phyloP scores from a whole-genome alignment of 1,140 invertebrate species.

The Meteorus sp. region DNA sequence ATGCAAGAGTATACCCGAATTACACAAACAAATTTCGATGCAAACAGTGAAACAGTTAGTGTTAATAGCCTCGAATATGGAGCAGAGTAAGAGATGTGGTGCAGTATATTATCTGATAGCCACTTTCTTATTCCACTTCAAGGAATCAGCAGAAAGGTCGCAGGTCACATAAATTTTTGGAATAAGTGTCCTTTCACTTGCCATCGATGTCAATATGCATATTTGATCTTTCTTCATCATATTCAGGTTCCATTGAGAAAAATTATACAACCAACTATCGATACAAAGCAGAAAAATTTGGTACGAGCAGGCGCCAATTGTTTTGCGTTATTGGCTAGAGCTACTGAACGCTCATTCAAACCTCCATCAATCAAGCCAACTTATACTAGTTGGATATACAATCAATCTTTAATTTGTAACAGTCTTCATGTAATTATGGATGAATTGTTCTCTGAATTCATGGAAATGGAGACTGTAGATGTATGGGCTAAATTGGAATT shows the following conservation, averaged over 20 bases:
- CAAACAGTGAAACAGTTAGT: conserved; percentile 48
- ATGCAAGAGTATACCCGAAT: conserved; percentile 41
- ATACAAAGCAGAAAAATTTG: conserved; percentile 38
- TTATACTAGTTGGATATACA: conserved; percentile 40
- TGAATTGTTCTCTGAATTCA: conserved; percentile 37
- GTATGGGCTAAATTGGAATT: conserved; percentile 38
- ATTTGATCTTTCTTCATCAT: conserved; percentile 15
- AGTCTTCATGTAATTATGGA: conserved; percentile 45
- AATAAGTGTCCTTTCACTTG: not conserved
- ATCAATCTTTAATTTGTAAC: conserved; percentile 45
- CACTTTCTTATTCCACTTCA: conserved; percentile 42
- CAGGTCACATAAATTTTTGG: conserved; percentile 33
- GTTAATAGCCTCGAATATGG: conserved; percentile 32
- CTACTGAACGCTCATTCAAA: conserved; percentile 44
- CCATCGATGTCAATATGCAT: not conserved
- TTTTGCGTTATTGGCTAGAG: conserved; percentile 41
- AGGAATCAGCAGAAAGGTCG: conserved; percentile 41
- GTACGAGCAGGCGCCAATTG: conserved; percentile 43
- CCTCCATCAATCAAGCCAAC: conserved; percentile 29
- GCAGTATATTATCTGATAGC: conserved; percentile 43
- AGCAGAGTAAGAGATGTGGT: conserved; percentile 25
- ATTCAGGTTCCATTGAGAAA: conserved; percentile 38
- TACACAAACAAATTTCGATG: conserved; percentile 48
- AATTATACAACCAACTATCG: conserved; percentile 39
- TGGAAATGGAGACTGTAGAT: conserved; percentile 33